Base-by-base conservation (phyloP, 2,888 invertebrate species). In the Heliothis peltigera region DNA sequence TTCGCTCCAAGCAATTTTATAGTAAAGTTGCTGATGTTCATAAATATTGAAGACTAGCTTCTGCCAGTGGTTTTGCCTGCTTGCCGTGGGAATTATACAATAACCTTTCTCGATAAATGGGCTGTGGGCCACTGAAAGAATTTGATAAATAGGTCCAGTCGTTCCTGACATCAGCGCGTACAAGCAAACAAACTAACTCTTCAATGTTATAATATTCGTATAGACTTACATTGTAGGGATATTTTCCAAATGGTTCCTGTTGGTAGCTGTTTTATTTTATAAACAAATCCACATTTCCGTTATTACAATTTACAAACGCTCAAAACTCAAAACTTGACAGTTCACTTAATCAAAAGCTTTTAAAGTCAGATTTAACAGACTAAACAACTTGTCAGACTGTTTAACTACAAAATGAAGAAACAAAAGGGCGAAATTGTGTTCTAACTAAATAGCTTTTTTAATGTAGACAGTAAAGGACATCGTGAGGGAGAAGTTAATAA, bases 401-500 rank as follows among this genome's bases (percentile, higher is more conserved):
- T 73, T 51, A 62, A 15, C 54, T 39, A 42, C 51, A 64, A 63
- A 68, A 64, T 62, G 22, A 63, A 59, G 57, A 54, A 65, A 75
- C 51, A 72, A 65, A 62, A 51, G 21, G 42, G 18, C 22, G 42
- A 15, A 68, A 64, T 63, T 60, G 51, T 55, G 58, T 53, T 65
- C 63, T 47, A 63, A 56, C 63, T 64, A 67, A 77, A 74, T 70
- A 68, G 65, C 67, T 61, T 70, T 67, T 74, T 73, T 77, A 76
- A 77, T 60, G 55, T 57, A 64, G 59, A 77, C 59, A 70, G 54
- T 70, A 67, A 77, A 77, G 60, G 56, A 64, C 60, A 63, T 58
- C 42, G 35, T 25, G 46, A 54, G 42, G 47, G 61, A 52, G 61
- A 77, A 72, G 72, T 72, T 75, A 75, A 75, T 75, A 75, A 75